Base-by-base conservation (phyloP, 2,888 invertebrate genomes). In the Netelia melanura region DNA sequence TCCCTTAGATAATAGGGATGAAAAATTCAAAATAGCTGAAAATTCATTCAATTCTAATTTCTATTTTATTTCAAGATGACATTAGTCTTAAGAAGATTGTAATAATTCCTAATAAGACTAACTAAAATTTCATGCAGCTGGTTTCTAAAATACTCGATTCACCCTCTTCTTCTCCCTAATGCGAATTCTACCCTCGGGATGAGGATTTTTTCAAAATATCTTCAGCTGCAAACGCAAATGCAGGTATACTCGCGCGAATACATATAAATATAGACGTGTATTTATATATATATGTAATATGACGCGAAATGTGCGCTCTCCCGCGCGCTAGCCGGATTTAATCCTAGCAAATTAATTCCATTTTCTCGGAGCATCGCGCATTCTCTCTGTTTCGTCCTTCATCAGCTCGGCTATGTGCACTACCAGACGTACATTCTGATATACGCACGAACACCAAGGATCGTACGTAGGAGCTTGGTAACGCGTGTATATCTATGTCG, bases 261-360 rank as follows among this genome's bases (percentile, higher is more conserved):
- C n/a, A 62, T 62, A 62, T 62, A 21, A 14, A 21, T 58, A 58
- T 58, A 62, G 23, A 30, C 23, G n/a, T 25, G 25, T 30, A 11
- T 62, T 10, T 62, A 62, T 62, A 62, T 62, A 30, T 25, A 25
- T 52, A 23, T 61, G 54, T 17, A 30, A 21, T 64, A 78, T 62
- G n/a, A 21, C 17, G 11, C 62, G 38, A 71, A 54, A 54, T 54
- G 54, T 70, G 54, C 38, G 52, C 78, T n/a, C 30, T 30, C 17
- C 21, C 43, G 58, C 61, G 87, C 88, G 89, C 91, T 90, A 90
- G 92, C 90, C 89, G 92, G 90, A 93, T 93, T 93, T 93, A 93
- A 93, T 93, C 92, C 92, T 90, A 91, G 91, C 90, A 93, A 93
- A 93, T 93, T 93, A 93, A 93, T 93, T 93, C 92, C 92, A 93